These are phyloP conservation scores for Solen grandis DNA, from an alignment of 1,140 invertebrate species.

Conservation along the genomic window DNA sequence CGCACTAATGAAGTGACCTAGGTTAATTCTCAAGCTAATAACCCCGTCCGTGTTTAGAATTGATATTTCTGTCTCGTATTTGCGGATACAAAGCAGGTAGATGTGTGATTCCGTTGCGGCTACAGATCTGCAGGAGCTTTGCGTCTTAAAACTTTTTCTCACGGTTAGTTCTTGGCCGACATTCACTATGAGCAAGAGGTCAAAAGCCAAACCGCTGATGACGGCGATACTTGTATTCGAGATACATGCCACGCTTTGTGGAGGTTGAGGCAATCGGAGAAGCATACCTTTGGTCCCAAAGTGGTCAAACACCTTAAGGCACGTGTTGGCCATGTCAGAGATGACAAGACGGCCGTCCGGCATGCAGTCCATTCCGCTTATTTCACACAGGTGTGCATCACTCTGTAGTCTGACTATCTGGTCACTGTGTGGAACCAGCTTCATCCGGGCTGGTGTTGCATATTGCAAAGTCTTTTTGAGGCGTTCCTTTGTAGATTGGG, in stretches of 20 bases:
- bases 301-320: constrained; percentile 24
- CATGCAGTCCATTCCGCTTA: constrained; percentile 42
- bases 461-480: too few relatives aligned
- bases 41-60: constrained; percentile 33
- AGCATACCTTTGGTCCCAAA: neutral
- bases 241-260: constrained; percentile 15
- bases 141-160: constrained; percentile 23
- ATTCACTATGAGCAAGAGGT: constrained; percentile 10
- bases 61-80: constrained; percentile 26
- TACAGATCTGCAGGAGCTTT: constrained; percentile 18
- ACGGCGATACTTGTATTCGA: constrained; percentile 26
- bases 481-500: too few relatives aligned
- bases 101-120: constrained; percentile 16
- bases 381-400: constrained; percentile 6
- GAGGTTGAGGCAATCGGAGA: constrained; percentile 10
- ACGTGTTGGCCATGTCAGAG: constrained; percentile 26
- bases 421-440: constrained; percentile 1
- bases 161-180: constrained; percentile 25
- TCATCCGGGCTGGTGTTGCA: neutral
- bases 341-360: constrained; percentile 42
- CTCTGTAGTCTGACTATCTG: constrained; percentile 8
- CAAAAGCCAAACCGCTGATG: constrained; percentile 21
- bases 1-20: constrained; percentile 16
- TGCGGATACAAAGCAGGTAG: constrained; percentile 25
- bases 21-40: constrained; percentile 7